phyloP scores from a whole-genome alignment of 2,888 invertebrate species.

The Ennomos quercinarius region DNA sequence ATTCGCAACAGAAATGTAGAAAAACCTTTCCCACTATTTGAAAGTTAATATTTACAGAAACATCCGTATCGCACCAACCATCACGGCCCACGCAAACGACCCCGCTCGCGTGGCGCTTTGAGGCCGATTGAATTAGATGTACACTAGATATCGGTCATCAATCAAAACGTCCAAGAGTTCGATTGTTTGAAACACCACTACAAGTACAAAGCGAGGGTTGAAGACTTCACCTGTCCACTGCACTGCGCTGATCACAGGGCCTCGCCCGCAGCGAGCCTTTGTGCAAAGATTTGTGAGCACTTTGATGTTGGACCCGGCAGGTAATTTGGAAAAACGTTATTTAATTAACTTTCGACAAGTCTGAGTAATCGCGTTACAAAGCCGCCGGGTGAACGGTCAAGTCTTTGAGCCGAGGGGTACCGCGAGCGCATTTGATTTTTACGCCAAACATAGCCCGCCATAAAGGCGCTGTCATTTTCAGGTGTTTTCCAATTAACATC shows the following conservation, averaged over 20 bases:
- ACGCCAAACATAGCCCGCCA: constrained; percentile 74
- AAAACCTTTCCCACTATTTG: constrained; percentile 36
- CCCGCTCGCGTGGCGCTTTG: constrained; percentile 66
- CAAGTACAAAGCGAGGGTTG: constrained; percentile 44
- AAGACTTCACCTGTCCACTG: constrained; percentile 66
- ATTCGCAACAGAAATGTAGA: constrained; percentile 21
- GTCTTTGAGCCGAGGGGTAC: constrained; percentile 69
- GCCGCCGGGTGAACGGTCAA: constrained; percentile 77
- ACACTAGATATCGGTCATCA: constrained; percentile 70
- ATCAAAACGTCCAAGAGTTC: constrained; percentile 64
- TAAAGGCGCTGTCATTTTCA: constrained; percentile 83
- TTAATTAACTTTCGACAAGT: constrained; percentile 86
- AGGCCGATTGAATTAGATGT: constrained; percentile 72
- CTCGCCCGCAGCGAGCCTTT: constrained; percentile 78
- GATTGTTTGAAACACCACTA: constrained; percentile 49
- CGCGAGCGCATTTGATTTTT: constrained; percentile 77
- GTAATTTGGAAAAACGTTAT: constrained; percentile 85
- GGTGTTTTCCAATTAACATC: constrained; percentile 84
- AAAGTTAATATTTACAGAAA: constrained; percentile 39
- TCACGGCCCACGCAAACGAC: constrained; percentile 58
- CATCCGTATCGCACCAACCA: constrained; percentile 48
- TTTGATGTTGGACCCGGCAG: constrained; percentile 79
- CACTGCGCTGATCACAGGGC: constrained; percentile 62
- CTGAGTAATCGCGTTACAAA: constrained; percentile 84
- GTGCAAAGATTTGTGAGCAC: constrained; percentile 74